A percentile compares a stretch with the other conserved stretches of the same genome.
Conservation (phyloP, 2,888 invertebrate genomes). For the Drosophila tanythrix region DNA sequence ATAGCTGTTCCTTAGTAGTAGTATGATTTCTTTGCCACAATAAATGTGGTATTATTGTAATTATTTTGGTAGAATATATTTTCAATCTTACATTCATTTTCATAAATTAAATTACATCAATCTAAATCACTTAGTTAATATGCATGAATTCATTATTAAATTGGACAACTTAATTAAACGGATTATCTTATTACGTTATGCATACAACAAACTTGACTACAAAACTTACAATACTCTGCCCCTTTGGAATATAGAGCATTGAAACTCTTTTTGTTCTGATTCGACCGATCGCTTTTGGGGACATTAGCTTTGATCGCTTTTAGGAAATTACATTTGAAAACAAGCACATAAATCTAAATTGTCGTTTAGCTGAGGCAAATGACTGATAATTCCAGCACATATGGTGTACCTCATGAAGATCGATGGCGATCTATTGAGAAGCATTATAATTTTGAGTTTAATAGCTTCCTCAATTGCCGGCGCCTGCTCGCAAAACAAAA, state of each 20-base stretch:
- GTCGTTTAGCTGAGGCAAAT: conserved; percentile 22
- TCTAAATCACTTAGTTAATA: not conserved
- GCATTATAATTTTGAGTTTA: conserved; percentile 47
- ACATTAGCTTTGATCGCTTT: conserved; percentile 24
- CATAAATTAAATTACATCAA: not conserved
- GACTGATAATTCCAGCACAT: conserved; percentile 35
- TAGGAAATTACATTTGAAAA: conserved; percentile 33
- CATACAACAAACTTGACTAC: not conserved
- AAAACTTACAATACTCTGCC: not conserved
- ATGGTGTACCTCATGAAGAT: conserved; percentile 48
- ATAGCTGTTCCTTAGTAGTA: not conserved
- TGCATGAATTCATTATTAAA: not conserved
- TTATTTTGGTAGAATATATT: not conserved
- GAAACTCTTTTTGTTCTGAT: conserved; percentile 2
- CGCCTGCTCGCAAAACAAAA: conserved; percentile 26
- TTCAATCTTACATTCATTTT: not conserved
- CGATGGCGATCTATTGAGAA: conserved; percentile 33
- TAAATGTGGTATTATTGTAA: not conserved
- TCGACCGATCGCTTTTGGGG: conserved; percentile 16
- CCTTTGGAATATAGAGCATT: not conserved
- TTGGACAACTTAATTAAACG: not conserved
- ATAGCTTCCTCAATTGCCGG: conserved; percentile 62
- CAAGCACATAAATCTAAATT: conserved; percentile 75
- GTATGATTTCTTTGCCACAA: fast-evolving
- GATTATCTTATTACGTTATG: not conserved